Conservation (phyloP, 2,888 invertebrate species). For the Hydrotaea diabolus region DNA sequence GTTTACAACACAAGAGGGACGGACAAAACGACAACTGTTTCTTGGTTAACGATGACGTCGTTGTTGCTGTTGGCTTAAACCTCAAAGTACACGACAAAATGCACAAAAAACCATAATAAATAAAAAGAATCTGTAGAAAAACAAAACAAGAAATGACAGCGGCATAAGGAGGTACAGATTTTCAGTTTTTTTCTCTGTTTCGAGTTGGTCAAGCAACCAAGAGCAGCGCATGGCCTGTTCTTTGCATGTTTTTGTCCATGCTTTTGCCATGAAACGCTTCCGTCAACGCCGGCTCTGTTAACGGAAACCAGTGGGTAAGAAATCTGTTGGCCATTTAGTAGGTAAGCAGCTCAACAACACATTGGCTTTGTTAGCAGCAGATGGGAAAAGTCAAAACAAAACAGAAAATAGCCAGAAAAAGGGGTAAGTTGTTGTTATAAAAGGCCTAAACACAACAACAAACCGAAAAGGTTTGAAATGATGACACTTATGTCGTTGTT, state of each 20-base stretch:
- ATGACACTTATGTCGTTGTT: background rate
- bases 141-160: conserved; percentile 43
- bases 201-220: conserved; percentile 55
- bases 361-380: background rate
- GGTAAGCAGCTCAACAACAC: conserved; percentile 54
- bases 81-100: conserved; percentile 45
- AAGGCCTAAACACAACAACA: conserved; percentile 1
- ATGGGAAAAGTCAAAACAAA: conserved; percentile 54
- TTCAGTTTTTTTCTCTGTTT: conserved; percentile 37
- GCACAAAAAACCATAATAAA: conserved; percentile 50
- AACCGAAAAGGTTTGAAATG: conserved; percentile 11
- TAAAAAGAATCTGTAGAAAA: conserved; percentile 20
- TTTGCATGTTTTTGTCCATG: background rate
- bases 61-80: conserved; percentile 39
- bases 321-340: conserved; percentile 48
- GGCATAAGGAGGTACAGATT: conserved; percentile 34
- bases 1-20: conserved; percentile 28
- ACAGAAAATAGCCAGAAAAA: conserved; percentile 50
- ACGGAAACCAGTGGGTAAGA: conserved; percentile 48
- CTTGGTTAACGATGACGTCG: background rate
- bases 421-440: conserved; percentile 27
- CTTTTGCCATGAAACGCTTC: background rate
- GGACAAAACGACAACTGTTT: conserved; percentile 29
- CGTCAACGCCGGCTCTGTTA: conserved; percentile 23
- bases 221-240: background rate